These are phyloP conservation scores for Griposia aprilina DNA, from an alignment of 2,888 invertebrate genomes.

Conservation along the genomic window DNA sequence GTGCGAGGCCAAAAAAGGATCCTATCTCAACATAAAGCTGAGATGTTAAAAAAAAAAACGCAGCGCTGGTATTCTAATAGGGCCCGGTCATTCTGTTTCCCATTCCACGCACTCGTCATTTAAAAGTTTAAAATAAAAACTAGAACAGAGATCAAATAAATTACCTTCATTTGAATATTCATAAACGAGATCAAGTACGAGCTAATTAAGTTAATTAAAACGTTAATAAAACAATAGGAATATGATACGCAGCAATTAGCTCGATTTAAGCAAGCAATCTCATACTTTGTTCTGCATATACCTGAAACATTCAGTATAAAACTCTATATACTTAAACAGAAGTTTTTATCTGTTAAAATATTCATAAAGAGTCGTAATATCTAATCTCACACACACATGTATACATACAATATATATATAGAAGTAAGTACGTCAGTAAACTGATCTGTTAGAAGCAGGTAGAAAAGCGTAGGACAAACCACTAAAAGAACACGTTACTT, in stretches of 20 bases:
- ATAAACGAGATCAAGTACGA: slow-evolving; percentile 26
- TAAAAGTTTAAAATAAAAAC: background rate
- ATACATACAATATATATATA: slow-evolving; percentile 53
- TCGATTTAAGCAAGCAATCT: slow-evolving; percentile 19
- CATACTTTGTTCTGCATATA: slow-evolving; percentile 1
- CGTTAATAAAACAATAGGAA: slow-evolving; percentile 33
- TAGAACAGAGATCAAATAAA: slow-evolving; percentile 27
- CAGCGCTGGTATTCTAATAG: too few relatives aligned
- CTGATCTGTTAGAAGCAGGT: slow-evolving; percentile 79
- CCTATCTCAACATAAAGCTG: too few relatives aligned
- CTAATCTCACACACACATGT: slow-evolving; percentile 62
- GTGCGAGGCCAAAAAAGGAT: too few relatives aligned
- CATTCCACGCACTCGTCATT: background rate
- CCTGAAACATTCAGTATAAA: slow-evolving; percentile 40
- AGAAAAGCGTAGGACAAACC: slow-evolving; percentile 83
- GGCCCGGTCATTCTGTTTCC: background rate
- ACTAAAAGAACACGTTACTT: slow-evolving; percentile 88
- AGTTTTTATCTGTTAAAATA: slow-evolving; percentile 57
- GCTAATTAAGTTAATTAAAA: slow-evolving; percentile 36
- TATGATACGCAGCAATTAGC: slow-evolving; percentile 36
- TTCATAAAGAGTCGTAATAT: slow-evolving; percentile 60
- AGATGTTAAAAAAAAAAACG: too few relatives aligned
- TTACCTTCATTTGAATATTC: slow-evolving; percentile 28
- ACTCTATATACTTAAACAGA: slow-evolving; percentile 19
- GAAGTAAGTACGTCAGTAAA: slow-evolving; percentile 74